Base-by-base conservation (phyloP, 2,113 vertebrate genomes). In the Eretmodus cyanostictus region DNA sequence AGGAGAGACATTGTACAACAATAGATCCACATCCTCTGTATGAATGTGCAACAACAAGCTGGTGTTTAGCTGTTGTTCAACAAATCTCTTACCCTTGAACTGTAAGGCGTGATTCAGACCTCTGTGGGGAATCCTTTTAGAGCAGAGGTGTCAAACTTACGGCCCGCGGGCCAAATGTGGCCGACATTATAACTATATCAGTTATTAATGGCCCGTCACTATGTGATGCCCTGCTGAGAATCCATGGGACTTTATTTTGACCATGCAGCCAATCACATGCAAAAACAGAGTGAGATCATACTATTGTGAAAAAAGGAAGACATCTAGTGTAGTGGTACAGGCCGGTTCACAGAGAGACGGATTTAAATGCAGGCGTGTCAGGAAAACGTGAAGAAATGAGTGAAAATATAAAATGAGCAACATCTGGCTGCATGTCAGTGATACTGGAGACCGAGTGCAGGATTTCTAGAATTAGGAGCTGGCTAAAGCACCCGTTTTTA, bases 31-130 rank as follows among this genome's bases (percentile, higher is more conserved):
- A 9, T 31, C 61, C 17, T 66, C 31, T 38, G 61, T 0, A 40
- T 84, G 89, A 92, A 57, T 78, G 55, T 93, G 82, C 82, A 89
- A 24, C 78, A 91, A 90, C 93, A 89, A 90, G 90, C 88, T 88
- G 68, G 85, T 92, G 91, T 93, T 90, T 61, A 86, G 84, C 17
- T 31, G 86, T 88, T 83, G 80, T 94, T 87, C 80, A 63, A 81
- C 80, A 88, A 91, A 89, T 89, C 86, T 92, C 83, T 85, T 91
- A 89, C 82, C 91, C 88, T 89, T 93, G 87, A 34, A 27, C 45
- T 5, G 89, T 87, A 49, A 0, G 17, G 10, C 6, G 6, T 66
- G 61, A 5, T n/a, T 36, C 7, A 36, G 31, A n/a, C 61, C 31
- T 66, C 31, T 66, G 55, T 13, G 14, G 55, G 57, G 27, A 31